Base-by-base conservation (phyloP, 2,113 vertebrate species). In the Lipophrys pholis region DNA sequence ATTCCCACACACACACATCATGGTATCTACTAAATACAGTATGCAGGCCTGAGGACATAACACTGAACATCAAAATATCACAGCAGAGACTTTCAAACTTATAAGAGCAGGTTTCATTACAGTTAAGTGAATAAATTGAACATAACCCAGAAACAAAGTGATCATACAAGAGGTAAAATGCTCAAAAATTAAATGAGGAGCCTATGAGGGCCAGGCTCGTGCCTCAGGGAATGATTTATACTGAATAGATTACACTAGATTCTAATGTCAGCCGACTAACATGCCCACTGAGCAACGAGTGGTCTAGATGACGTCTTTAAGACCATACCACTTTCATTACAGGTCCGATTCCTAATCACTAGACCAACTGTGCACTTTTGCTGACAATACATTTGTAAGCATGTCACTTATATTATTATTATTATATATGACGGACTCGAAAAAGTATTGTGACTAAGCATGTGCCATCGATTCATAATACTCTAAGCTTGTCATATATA, bases 21-120 rank as follows among this genome's bases (percentile, higher is more conserved):
- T 58, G 56, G 15, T 14, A 39, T 49, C 35, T 72, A 8, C 69
- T 80, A 78, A 80, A 87, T 60, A 69, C 54, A 78, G 48, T 48
- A 49, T 63, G 45, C 8, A 64, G 45, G 75, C 78, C 69, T 60
- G 8, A 73, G 61, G 69, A 67, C 41, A 6, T 56, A 62, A 78
- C 38, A 54, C n/a, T 42, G 11, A 53, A 54, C 61, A 70, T 39
- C 58, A 76, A 78, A 87, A 51, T 45, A 49, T 40, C 67, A 57
- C 42, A 69, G 46, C 48, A 42, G 64, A 71, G 41, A 64, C 12
- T 15, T 63, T 70, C 10, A 68, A 43, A 78, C 17, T 53, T 14
- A 73, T n/a, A 57, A 38, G 39, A 72, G 53, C 53, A 61, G 63
- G 46, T 15, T 71, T 46, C 14, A 56, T 56, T 68, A 56, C 42